Conservation (phyloP, 2,113 vertebrate species). For the Apteryx mantelli region DNA sequence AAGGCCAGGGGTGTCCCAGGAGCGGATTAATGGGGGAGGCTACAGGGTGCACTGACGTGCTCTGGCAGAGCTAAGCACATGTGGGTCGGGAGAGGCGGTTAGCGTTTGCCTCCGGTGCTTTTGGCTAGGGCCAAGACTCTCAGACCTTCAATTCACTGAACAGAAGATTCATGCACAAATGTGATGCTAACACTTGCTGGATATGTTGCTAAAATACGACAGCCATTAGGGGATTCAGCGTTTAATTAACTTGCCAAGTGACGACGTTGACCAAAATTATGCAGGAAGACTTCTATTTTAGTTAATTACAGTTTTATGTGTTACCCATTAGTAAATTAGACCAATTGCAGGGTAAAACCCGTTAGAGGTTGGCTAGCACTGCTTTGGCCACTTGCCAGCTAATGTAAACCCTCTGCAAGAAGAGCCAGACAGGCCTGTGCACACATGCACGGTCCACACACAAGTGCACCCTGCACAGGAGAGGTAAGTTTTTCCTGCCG, state of each 20-base stretch:
- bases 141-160: background rate
- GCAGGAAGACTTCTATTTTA: background rate
- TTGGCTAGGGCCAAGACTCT: background rate
- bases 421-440: background rate
- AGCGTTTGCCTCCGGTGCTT: no score
- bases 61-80: no score
- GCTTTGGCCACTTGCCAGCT: background rate
- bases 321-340: constrained; percentile 40
- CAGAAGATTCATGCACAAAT: background rate
- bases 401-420: background rate
- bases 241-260: constrained; percentile 52
- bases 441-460: background rate
- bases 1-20: background rate
- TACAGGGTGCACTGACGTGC: background rate
- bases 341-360: constrained; percentile 19
- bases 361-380: rapidly evolving
- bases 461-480: background rate
- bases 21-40: background rate
- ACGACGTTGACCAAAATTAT: background rate
- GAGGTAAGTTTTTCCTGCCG: background rate
- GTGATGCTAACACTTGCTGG: background rate
- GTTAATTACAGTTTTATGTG: constrained; percentile 46
- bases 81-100: background rate
- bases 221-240: background rate
- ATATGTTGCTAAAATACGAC: background rate